phyloP scores from a whole-genome alignment of 2,888 invertebrate species.

The Chloromyia formosa region DNA sequence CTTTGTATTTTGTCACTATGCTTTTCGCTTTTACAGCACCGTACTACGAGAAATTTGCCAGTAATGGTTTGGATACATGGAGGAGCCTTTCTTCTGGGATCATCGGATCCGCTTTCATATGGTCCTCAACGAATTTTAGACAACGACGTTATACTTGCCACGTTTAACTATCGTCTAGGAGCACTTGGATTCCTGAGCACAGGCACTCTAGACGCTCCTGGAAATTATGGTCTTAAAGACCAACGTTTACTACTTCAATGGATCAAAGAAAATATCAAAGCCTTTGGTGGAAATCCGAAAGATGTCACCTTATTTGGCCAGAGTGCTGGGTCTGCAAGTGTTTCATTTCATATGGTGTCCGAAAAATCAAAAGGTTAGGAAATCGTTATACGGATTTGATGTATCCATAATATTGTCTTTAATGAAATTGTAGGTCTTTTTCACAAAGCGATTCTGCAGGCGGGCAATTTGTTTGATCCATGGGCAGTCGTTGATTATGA shows the following conservation, averaged over 20 bases:
- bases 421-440: constrained; percentile 6
- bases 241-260: constrained; percentile 46
- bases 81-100: constrained; percentile 66
- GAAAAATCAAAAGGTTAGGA: neutral
- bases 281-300: constrained; percentile 44
- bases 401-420: neutral
- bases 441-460: constrained; percentile 25
- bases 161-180: constrained; percentile 58
- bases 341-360: constrained; percentile 18
- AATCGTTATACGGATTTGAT: no score
- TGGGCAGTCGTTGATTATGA: constrained; percentile 7
- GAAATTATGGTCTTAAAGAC: constrained; percentile 49
- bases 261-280: constrained; percentile 45
- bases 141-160: constrained; percentile 58
- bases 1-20: no score
- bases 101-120: constrained; percentile 64
- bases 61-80: constrained; percentile 63
- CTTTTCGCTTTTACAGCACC: no score
- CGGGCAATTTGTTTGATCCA: constrained; percentile 8
- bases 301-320: constrained; percentile 13
- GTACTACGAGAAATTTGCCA: constrained; percentile 47
- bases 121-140: constrained; percentile 57
- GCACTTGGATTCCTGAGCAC: constrained; percentile 54
- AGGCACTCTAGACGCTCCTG: constrained; percentile 42
- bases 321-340: constrained; percentile 27